Base-by-base conservation (phyloP, 2,113 vertebrate genomes). In the Bagarius yarrelli region DNA sequence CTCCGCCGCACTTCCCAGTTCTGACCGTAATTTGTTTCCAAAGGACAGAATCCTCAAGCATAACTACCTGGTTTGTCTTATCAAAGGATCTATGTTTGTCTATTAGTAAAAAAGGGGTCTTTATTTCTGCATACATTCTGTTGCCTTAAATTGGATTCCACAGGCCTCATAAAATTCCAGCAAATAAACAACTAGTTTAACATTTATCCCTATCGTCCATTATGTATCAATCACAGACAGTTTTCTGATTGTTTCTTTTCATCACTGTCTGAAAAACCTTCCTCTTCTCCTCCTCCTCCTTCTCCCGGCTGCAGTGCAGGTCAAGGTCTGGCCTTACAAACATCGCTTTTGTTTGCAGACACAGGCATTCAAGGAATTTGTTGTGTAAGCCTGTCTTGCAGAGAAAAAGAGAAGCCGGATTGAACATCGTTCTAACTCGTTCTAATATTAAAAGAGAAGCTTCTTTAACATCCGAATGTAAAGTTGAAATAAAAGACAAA, bases 341-440 rank as follows among this genome's bases (percentile, higher is more conserved):
- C 69, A 59, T 59, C 25, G 75, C 64, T 82, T 87, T 91, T 92
- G 90, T 91, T 91, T 89, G 87, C 21, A 30, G 78, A 88, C 66
- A 73, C 79, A 88, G 89, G 84, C 80, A 91, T 93, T 83, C 71
- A 25, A 91, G 86, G 91, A 93, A 93, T 92, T 89, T 86, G 86
- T 89, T 88, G 87, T 83, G 87, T 88, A 87, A 85, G 55, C 32
- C 57, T 79, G 66, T 81, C 59, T 80, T 47, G 44, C 44, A 6
- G 44, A 19, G 55, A 11, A 52, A 47, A 47, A 19, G 21, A 53
- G 61, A 55, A 87, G 83, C 8, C 72, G 84, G 85, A 86, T 27
- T 55, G 85, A 81, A 86, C 88, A 90, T 82, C 84, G 87, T 83
- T 87, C 78, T 53, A n/a, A n/a, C n/a, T n/a, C n/a, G n/a, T n/a